Percentiles rank a stretch among this genome's conserved stretches.
Evolutionary conservation across 1,140 invertebrate species (phyloP).

Genomic region (Wasmannia auropunctata): DNA sequence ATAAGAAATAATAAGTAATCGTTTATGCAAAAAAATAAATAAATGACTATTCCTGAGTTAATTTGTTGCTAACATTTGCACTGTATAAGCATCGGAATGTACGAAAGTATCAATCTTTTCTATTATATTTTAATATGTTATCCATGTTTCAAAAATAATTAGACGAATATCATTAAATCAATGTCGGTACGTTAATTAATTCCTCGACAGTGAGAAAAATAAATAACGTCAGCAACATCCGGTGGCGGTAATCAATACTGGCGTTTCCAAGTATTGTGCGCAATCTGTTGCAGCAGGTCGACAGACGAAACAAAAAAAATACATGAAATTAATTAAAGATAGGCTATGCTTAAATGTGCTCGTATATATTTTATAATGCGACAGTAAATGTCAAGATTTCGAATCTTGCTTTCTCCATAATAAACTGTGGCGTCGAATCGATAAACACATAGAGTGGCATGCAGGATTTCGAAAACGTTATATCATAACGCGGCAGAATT

Average conservation of each 20-base stretch:
- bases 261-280: conserved; percentile 9
- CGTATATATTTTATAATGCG: not conserved
- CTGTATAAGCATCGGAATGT: not conserved
- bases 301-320: conserved; percentile 9
- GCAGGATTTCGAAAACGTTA: conserved; percentile 4
- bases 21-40: too few relatives aligned
- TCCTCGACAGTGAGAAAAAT: conserved; percentile 51
- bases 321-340: conserved; percentile 5
- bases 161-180: conserved; percentile 48
- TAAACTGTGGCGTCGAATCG: not conserved
- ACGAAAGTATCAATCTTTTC: not conserved
- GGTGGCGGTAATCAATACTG: conserved; percentile 60
- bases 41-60: not conserved
- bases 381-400: not conserved
- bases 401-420: not conserved
- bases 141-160: not conserved
- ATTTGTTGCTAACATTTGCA: not conserved
- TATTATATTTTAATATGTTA: not conserved
- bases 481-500: not conserved
- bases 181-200: conserved; percentile 60
- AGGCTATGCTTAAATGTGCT: not conserved
- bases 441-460: not conserved
- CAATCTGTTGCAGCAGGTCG: not conserved
- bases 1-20: too few relatives aligned
- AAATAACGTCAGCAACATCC: conserved; percentile 65